Percentiles rank a stretch among this genome's conserved stretches.
Conservation (phyloP, 2,888 invertebrate species). For the Stictocephala bisonia region DNA sequence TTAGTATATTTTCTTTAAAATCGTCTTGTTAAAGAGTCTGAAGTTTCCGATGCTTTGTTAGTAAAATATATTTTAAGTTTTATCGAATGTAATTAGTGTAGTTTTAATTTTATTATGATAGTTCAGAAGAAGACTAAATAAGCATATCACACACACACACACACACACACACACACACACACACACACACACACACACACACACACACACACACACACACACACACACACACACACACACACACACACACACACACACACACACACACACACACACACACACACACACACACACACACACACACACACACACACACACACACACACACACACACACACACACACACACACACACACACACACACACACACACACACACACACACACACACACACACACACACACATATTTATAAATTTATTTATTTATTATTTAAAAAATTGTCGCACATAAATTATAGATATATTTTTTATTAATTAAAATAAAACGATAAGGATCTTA, state of each 20-base stretch:
- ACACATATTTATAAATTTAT: no score
- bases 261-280: neutral
- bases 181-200: neutral
- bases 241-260: neutral
- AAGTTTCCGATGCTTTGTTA: no score
- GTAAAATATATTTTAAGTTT: no score
- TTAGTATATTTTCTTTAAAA: no score
- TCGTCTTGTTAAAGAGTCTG: no score
- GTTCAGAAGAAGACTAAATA: neutral
- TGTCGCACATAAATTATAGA: no score
- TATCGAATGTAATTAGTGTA: no score
- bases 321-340: neutral
- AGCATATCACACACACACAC: no score
- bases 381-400: neutral
- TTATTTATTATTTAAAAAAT: no score
- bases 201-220: neutral
- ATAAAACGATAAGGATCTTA: no score
- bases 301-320: neutral
- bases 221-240: neutral
- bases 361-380: neutral
- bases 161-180: neutral
- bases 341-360: neutral
- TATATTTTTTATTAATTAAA: no score
- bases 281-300: neutral
- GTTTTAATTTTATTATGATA: no score